Percentiles rank a stretch among this genome's conserved stretches.
Evolutionary conservation across 1,140 invertebrate species (phyloP).

Genomic region (Drosophila paulistorum): DNA sequence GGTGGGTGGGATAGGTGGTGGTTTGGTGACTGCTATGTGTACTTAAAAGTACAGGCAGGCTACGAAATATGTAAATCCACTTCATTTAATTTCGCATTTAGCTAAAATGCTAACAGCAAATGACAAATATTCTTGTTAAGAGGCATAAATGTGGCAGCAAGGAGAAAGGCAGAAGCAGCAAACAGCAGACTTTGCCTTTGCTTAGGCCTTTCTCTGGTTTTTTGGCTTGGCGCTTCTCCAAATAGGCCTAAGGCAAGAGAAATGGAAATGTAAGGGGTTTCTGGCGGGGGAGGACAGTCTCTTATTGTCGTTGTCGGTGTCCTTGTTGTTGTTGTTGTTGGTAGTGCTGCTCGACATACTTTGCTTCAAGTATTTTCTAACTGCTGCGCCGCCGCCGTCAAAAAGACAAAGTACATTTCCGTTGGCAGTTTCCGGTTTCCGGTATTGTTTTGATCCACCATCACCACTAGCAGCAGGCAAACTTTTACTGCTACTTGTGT

Average conservation of each 20-base stretch:
- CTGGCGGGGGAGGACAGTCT: background rate
- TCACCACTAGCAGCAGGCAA: constrained; percentile 12
- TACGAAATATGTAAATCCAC: constrained; percentile 81
- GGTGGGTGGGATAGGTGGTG: background rate
- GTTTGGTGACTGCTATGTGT: constrained; percentile 46
- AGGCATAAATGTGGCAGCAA: constrained; percentile 69
- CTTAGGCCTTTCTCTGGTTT: constrained; percentile 26
- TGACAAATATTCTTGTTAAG: constrained; percentile 82
- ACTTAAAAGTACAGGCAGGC: constrained; percentile 73
- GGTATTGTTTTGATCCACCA: constrained; percentile 71
- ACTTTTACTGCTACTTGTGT: constrained; percentile 28
- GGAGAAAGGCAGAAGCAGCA: background rate
- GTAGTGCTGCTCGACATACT: constrained; percentile 73
- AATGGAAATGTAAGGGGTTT: background rate
- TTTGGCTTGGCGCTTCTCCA: constrained; percentile 63
- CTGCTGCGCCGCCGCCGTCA: constrained; percentile 66
- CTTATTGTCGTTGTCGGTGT: constrained; percentile 32
- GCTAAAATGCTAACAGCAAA: constrained; percentile 81
- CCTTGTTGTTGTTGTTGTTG: constrained; percentile 45
- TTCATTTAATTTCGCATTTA: constrained; percentile 82
- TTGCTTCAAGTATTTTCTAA: constrained; percentile 73
- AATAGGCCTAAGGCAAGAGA: constrained; percentile 42
- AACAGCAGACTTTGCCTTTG: constrained; percentile 1
- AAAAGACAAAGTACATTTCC: constrained; percentile 82
- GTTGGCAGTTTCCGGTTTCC: constrained; percentile 76